These are phyloP conservation scores for Craniophora ligustri DNA, from an alignment of 2,888 invertebrate genomes.

Conservation along the genomic window DNA sequence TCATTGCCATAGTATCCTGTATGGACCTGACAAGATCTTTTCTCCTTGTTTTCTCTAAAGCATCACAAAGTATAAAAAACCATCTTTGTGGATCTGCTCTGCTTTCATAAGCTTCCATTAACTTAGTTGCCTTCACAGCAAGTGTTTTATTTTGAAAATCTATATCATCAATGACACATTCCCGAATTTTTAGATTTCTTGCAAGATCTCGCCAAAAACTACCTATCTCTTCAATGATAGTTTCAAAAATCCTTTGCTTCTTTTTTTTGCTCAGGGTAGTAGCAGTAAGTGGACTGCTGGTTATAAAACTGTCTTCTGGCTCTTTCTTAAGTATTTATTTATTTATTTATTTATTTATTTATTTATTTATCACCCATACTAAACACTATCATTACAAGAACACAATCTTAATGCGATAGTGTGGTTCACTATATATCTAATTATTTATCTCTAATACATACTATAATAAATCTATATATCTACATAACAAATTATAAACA, in stretches of 20 bases:
- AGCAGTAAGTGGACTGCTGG: slow-evolving; percentile 56
- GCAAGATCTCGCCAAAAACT: slow-evolving; percentile 77
- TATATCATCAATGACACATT: slow-evolving; percentile 76
- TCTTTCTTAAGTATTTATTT: slow-evolving; percentile 36
- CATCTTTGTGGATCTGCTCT: slow-evolving; percentile 75
- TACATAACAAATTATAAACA: too few relatives aligned
- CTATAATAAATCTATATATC: too few relatives aligned
- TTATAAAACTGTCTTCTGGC: slow-evolving; percentile 40
- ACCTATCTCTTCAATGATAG: slow-evolving; percentile 75
- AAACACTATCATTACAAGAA: too few relatives aligned
- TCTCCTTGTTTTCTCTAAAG: slow-evolving; percentile 74
- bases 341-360: too few relatives aligned
- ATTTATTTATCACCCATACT: too few relatives aligned
- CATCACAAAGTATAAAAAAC: slow-evolving; percentile 77
- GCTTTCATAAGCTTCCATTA: slow-evolving; percentile 67
- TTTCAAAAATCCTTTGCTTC: slow-evolving; percentile 70
- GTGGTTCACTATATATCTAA: too few relatives aligned
- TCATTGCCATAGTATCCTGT: slow-evolving; percentile 78
- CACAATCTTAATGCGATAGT: too few relatives aligned
- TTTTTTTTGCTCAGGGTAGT: slow-evolving; percentile 63
- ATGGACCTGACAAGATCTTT: slow-evolving; percentile 73
- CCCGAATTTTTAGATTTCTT: slow-evolving; percentile 74
- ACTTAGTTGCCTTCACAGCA: slow-evolving; percentile 65
- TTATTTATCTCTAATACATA: too few relatives aligned
- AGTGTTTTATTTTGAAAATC: slow-evolving; percentile 62